Evolutionary conservation across 2,888 invertebrate genomes (phyloP), one percentile per base, ranked within the genome.

Genomic region (Ophion ventricosus): DNA sequence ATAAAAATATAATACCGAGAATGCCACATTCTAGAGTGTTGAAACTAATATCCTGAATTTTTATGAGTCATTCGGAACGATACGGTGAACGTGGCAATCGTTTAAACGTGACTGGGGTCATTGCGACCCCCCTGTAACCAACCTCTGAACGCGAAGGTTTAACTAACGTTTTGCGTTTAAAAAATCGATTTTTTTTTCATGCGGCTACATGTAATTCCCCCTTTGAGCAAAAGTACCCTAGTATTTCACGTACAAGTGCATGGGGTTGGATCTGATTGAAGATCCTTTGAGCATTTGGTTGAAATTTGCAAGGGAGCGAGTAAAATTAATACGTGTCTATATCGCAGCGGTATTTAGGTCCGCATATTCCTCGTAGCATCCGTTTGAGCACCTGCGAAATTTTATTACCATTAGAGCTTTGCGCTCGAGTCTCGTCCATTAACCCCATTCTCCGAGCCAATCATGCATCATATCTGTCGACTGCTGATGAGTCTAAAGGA

Each of bases 391-490:
- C 80, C 82, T 77, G 80, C 63, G 74, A 74, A 84, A 85, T 84
- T 82, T 86, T 86, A 80, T 84, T 82, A 82, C 76, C 70, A 80
- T 82, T 80, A 78, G 56, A 67, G 76, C 43, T 82, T n/a, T 40
- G 59, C 40, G 35, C 43, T 26, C 77, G 76, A 78, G 75, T 63
- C 70, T 69, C 29, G 76, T 85, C 72, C 85, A 86, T 86, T 86
- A 86, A 86, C 86, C 85, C 83, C 81, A 78, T 86, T 86, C 69
- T 64, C 73, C 69, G 57, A 61, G 70, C 69, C 80, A 77, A 86
- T 76, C 82, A 72, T 67, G 72, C 63, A 75, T 70, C 76, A 56
- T 54, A 43, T 73, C 7, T 26, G 56, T 56, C 17, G 54, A 29
- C 64, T 64, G 17, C 25, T 73, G 59, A 43, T 43, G 14, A 61